Base-by-base conservation (phyloP, 2,888 invertebrate species). In the Temnothorax rugatulus region DNA sequence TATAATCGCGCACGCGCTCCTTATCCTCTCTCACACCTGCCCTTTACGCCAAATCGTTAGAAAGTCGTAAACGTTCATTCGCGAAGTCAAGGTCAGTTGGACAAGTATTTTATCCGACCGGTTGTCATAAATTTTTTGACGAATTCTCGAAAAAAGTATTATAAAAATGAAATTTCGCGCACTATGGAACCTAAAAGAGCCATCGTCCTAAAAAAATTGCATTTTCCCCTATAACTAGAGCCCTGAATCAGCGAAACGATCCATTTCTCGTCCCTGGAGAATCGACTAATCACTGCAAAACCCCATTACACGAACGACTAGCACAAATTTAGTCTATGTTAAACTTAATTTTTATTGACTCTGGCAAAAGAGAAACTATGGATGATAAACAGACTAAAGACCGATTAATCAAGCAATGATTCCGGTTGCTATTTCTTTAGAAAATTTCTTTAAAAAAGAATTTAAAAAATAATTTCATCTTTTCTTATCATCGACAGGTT, bases 1-100 rank as follows among this genome's bases (percentile, higher is more conserved):
- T 54, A 68, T 77, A 68, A 68, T 57, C 66, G 68, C 54, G 44
- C 54, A 77, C 41, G 77, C 66, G 66, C 66, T 44, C 9, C n/a
- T 41, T 38, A 18, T 41, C 4, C 41, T 41, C 44, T 29, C 18
- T 76, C 47, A n/a, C 52, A 29, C 68, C 34, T 8, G 13, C 15
- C 34, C 18, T 50, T 71, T 47, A 34, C 11, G 34, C 8, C 1
- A 34, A 69, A 69, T 68, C 68, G 25, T 69, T 47, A 34, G 21
- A 29, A 68, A 77, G n/a, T 29, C 44, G 34, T 68, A 64, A 57
- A 77, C 44, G 68, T 34, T 77, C 59, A 47, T 50, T 52, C 44
- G 9, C 77, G n/a, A 29, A 44, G 68, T 52, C 76, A 64, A 64
- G 76, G 76, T 68, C 77, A 68, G 54, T 9, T 54, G 54, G 9